Conservation (phyloP, 2,797 vertebrate genomes). For the Chelmon rostratus region DNA sequence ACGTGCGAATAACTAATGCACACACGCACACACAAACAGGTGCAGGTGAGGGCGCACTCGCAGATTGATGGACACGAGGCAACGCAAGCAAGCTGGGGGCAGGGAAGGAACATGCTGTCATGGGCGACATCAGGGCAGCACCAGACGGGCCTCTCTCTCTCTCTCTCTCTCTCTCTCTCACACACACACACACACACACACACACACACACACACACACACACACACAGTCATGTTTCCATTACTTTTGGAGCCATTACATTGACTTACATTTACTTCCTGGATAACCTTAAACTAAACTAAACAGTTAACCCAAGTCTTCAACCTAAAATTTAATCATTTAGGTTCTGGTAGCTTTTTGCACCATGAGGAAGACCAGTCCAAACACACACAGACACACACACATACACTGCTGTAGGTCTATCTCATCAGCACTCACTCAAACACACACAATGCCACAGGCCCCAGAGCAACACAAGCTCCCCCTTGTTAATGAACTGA, state of each 20-base stretch:
- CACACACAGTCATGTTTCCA: background rate
- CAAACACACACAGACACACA: conserved; percentile 19
- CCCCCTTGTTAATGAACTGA: conserved; percentile 62
- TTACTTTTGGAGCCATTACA: no score
- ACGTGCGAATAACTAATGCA: conserved; percentile 26
- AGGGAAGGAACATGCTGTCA: conserved; percentile 82
- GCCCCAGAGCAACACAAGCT: conserved; percentile 51
- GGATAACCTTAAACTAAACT: no score
- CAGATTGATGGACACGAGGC: conserved; percentile 69
- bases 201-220: conserved; percentile 36
- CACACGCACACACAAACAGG: conserved; percentile 62
- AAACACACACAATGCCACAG: conserved; percentile 45
- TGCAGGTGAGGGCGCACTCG: conserved; percentile 69
- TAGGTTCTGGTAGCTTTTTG: no score
- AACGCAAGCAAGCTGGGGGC: conserved; percentile 64
- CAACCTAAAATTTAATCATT: no score
- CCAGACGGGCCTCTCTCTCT: conserved; percentile 75
- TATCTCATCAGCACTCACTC: conserved; percentile 36
- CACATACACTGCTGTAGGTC: conserved; percentile 32
- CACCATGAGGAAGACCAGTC: no score
- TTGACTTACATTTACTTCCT: no score
- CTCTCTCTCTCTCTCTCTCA: no score
- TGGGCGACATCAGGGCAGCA: conserved; percentile 69
- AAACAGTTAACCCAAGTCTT: no score
- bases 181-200: conserved; percentile 33